Base-by-base conservation (phyloP, 2,797 vertebrate genomes). In the Luscinia luscinia region DNA sequence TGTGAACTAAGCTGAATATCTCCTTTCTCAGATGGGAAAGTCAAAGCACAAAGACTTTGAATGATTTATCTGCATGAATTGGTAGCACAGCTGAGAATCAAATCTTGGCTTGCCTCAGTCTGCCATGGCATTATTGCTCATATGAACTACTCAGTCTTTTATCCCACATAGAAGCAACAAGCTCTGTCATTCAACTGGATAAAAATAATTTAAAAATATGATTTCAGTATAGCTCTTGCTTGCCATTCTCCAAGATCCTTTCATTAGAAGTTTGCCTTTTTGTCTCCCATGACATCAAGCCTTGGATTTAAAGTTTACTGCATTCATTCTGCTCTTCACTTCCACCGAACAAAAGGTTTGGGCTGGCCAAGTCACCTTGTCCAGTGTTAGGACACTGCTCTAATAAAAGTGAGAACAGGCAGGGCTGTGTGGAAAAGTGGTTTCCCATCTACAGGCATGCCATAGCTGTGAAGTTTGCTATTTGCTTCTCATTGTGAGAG, bases 1-100 rank as follows among this genome's bases (percentile, higher is more conserved):
- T 80, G 64, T 93, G 86, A 87, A 74, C 90, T 95, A 95, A 91
- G 89, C 87, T 93, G 82, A 91, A 55, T 95, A 93, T 95, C 94
- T 95, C 36, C 69, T 86, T 96, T 93, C 93, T 95, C 84, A 92
- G 89, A 91, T 77, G 72, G 78, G 58, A 58, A 94, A 96, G 79
- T 90, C 93, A 89, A 93, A 93, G 84, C 92, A 91, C 79, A 80
- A 92, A 87, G 87, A 87, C 72, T 89, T 85, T 85, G 84, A 94
- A 89, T 94, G 90, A 95, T 95, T 95, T 95, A 93, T 93, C 88
- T 93, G 94, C 90, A 80, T 96, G 92, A 93, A 77, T 78, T 94
- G 89, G 84, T 94, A 85, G 93, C 72, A 83, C 85, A 86, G 54
- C 90, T 89, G 72, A 87, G 92, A 94, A 83, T 89, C 57, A 72